phyloP scores from a whole-genome alignment of 2,888 invertebrate species.

The Dynastes grantii region DNA sequence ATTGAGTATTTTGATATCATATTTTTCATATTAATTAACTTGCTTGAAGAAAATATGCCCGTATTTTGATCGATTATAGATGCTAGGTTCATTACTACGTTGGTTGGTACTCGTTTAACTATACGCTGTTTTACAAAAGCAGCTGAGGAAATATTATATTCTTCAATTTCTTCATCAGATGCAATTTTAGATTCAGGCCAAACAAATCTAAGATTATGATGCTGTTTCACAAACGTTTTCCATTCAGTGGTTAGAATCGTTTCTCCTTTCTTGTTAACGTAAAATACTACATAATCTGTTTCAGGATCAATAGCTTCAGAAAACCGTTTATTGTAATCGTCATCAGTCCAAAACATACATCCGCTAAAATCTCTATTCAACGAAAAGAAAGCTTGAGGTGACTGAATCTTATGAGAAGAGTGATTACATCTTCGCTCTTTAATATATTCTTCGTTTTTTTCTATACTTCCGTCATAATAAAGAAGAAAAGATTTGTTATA shows the following conservation, averaged over 20 bases:
- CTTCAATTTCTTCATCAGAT: constrained; percentile 18
- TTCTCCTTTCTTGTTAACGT: constrained; percentile 16
- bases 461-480: constrained; percentile 48
- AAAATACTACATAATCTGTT: constrained; percentile 42
- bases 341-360: constrained; percentile 48
- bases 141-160: constrained; percentile 31
- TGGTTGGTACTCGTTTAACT: constrained; percentile 12
- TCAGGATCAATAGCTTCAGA: constrained; percentile 29
- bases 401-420: constrained; percentile 38
- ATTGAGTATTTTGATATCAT: background rate
- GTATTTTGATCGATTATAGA: constrained; percentile 3
- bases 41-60: background rate
- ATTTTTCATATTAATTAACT: constrained; percentile 1
- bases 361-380: constrained; percentile 45
- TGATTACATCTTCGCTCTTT: constrained; percentile 34
- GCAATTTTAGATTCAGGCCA: constrained; percentile 13
- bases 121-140: constrained; percentile 36
- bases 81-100: background rate
- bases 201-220: constrained; percentile 40
- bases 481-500: constrained; percentile 46
- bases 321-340: constrained; percentile 44
- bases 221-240: constrained; percentile 31
- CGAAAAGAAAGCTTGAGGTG: constrained; percentile 39
- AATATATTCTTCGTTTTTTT: constrained; percentile 40
- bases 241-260: constrained; percentile 44